phyloP scores from a whole-genome alignment of 2,113 vertebrate genomes.

The Calidris pygmaea region DNA sequence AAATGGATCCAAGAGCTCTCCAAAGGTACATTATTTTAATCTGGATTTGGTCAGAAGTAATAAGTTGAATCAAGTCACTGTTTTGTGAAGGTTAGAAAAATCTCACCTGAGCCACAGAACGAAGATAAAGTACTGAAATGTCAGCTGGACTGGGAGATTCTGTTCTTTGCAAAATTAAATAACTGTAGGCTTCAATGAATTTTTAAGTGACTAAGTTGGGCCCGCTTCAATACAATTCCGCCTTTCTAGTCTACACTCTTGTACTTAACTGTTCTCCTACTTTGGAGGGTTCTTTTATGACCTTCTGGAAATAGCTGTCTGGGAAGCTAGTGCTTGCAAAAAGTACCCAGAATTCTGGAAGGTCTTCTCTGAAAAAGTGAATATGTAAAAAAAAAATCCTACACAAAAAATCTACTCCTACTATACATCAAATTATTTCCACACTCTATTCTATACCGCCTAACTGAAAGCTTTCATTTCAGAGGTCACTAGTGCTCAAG shows the following conservation, averaged over 20 bases:
- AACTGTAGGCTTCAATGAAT: constrained; percentile 25
- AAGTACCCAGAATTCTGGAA: not conserved
- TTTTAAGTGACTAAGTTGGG: not conserved
- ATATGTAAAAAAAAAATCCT: not conserved
- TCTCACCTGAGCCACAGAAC: not conserved
- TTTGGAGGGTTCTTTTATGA: not conserved
- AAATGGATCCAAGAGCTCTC: not conserved
- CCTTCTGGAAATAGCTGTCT: not conserved
- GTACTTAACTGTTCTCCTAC: not conserved
- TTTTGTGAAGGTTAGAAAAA: constrained; percentile 34
- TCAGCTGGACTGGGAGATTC: not conserved
- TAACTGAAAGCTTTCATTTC: not conserved
- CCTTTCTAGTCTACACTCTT: not conserved
- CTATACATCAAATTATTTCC: not conserved
- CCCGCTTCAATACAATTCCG: not conserved
- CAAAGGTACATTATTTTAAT: not conserved
- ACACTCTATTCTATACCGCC: not conserved
- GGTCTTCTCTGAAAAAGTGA: not conserved
- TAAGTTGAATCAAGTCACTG: not conserved
- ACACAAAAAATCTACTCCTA: not conserved
- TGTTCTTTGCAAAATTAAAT: constrained; percentile 21
- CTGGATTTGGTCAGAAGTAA: not conserved
- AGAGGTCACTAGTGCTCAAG: not conserved
- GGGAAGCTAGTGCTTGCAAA: not conserved
- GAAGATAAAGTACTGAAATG: constrained; percentile 20